Percentiles rank a stretch among this genome's conserved stretches.
These are phyloP conservation scores for Temnothorax unifasciatus DNA, from an alignment of 2,888 invertebrate genomes.

Conservation along the genomic window DNA sequence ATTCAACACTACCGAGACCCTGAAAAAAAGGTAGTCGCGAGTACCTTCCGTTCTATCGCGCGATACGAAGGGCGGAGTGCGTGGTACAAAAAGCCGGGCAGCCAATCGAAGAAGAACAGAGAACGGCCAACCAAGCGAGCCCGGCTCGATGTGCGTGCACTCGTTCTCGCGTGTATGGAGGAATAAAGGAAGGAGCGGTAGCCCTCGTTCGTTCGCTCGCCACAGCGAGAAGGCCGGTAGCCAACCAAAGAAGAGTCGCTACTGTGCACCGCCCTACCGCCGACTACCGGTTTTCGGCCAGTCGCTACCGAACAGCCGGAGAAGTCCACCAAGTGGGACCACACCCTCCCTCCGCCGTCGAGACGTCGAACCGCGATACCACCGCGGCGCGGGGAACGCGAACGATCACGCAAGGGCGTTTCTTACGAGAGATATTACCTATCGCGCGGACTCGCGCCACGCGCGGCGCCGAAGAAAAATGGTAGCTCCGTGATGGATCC, in stretches of 20 bases:
- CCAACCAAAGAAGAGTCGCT: constrained; percentile 85
- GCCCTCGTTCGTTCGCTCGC: constrained; percentile 72
- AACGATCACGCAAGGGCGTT: constrained; percentile 60
- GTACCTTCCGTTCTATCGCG: constrained; percentile 58
- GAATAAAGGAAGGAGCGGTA: constrained; percentile 78
- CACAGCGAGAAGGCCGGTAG: constrained; percentile 76
- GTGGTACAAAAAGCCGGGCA: constrained; percentile 66
- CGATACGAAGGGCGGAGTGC: constrained; percentile 68
- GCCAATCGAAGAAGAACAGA: constrained; percentile 70
- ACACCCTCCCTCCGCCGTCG: constrained; percentile 77
- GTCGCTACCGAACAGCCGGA: constrained; percentile 76
- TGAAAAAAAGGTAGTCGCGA: neutral
- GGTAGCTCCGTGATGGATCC: constrained; percentile 36
- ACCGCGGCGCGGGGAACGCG: constrained; percentile 37
- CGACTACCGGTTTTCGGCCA: constrained; percentile 85
- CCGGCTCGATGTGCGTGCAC: constrained; percentile 81
- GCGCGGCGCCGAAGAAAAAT: constrained; percentile 33
- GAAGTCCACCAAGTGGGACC: constrained; percentile 77
- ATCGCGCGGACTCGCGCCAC: constrained; percentile 28
- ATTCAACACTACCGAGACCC: neutral
- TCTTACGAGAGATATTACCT: constrained; percentile 46
- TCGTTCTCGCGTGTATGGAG: constrained; percentile 78
- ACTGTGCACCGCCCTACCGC: constrained; percentile 86
- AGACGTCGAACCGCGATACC: constrained; percentile 55
- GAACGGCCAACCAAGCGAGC: constrained; percentile 80